phyloP scores from a whole-genome alignment of 2,888 invertebrate genomes.

The Furcula furcula region DNA sequence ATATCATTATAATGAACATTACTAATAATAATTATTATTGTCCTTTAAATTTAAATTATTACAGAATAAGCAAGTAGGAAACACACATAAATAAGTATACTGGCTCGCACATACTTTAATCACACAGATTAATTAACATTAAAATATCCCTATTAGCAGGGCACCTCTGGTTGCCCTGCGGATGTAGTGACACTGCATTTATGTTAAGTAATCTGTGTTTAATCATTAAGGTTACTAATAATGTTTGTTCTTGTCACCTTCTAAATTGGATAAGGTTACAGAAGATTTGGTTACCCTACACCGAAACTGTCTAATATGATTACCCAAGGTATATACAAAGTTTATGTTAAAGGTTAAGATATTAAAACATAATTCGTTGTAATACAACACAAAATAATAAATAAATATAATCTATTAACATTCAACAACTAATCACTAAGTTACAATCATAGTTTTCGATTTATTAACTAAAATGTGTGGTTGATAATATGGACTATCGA shows the following conservation, averaged over 20 bases:
- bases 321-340: conserved; percentile 50
- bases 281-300: conserved; percentile 28
- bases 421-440: conserved; percentile 70
- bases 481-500: conserved; percentile 16
- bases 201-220: no score
- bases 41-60: conserved; percentile 16
- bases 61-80: conserved; percentile 12
- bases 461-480: conserved; percentile 26
- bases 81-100: conserved; percentile 6
- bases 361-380: conserved; percentile 65
- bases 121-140: no score
- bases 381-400: conserved; percentile 68
- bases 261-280: conserved; percentile 20
- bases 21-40: conserved; percentile 26
- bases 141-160: no score
- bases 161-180: no score
- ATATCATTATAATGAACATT: conserved; percentile 19
- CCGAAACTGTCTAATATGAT: conserved; percentile 47
- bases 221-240: no score
- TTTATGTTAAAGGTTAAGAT: conserved; percentile 41
- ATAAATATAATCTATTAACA: conserved; percentile 70
- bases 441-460: conserved; percentile 39
- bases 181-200: no score
- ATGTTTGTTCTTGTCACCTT: no score
- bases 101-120: background rate